Conservation (phyloP, 2,797 vertebrate species). For the Champsocephalus gunnari region DNA sequence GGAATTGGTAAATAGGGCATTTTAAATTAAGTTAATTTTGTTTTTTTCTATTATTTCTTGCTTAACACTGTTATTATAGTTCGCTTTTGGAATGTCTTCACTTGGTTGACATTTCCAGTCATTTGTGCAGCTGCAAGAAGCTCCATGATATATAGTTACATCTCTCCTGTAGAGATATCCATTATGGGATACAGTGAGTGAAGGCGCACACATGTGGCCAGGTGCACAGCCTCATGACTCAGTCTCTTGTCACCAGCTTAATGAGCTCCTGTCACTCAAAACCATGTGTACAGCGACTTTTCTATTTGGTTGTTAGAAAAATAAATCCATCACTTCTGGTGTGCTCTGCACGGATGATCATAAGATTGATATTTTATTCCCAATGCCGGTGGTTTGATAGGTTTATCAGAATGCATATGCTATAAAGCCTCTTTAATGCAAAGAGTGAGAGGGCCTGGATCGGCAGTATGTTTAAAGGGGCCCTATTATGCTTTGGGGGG, state of each 20-base stretch:
- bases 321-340: constrained; percentile 1
- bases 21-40: constrained; percentile 10
- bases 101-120: constrained; percentile 47
- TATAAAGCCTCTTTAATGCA: neutral
- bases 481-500: too few species aligned
- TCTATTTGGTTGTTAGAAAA: neutral
- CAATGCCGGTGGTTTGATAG: constrained; percentile 26
- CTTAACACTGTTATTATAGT: constrained; percentile 14
- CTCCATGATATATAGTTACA: constrained; percentile 54
- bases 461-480: too few species aligned
- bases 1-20: constrained; percentile 8
- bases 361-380: constrained; percentile 34
- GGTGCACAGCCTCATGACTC: constrained; percentile 59
- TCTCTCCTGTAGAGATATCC: constrained; percentile 35
- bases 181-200: constrained; percentile 38
- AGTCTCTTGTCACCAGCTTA: constrained; percentile 50
- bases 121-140: constrained; percentile 62
- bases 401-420: constrained; percentile 9
- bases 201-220: constrained; percentile 47
- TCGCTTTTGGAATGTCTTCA: constrained; percentile 35
- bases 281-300: neutral
- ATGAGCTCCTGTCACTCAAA: constrained; percentile 68
- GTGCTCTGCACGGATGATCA: constrained; percentile 9
- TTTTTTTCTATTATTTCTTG: neutral
- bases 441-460: neutral